Evolutionary conservation across 2,888 invertebrate genomes (phyloP).

Genomic region (Euzophera pinguis): DNA sequence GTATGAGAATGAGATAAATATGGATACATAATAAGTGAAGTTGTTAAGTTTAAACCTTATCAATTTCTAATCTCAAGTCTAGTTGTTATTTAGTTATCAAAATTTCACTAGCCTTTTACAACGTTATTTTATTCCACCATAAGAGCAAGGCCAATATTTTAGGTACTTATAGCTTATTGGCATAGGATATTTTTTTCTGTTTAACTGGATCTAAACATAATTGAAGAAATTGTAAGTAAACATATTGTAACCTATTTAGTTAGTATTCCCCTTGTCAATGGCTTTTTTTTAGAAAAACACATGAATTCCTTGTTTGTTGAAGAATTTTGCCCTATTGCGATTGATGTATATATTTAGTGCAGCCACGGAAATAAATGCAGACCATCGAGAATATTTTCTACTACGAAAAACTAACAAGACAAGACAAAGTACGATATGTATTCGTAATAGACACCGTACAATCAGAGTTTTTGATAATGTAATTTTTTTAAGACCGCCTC

Average conservation of each 20-base stretch:
- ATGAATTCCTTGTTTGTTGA: too few relatives aligned
- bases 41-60: constrained; percentile 53
- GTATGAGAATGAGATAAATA: constrained; percentile 24
- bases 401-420: constrained; percentile 49
- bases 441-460: constrained; percentile 51
- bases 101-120: constrained; percentile 79
- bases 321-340: too few relatives aligned
- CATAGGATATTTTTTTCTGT: constrained; percentile 32
- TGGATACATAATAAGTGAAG: constrained; percentile 27
- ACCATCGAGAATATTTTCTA: constrained; percentile 37
- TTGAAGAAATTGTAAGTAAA: too few relatives aligned
- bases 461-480: constrained; percentile 27
- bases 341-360: constrained; percentile 16
- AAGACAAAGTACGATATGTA: constrained; percentile 70
- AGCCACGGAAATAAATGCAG: constrained; percentile 34
- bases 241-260: too few relatives aligned
- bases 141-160: constrained; percentile 69
- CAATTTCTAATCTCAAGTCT: constrained; percentile 68
- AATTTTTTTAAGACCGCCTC: too few relatives aligned
- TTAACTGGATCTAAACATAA: background rate
- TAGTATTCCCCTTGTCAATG: too few relatives aligned
- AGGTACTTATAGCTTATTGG: constrained; percentile 39
- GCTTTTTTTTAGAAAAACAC: too few relatives aligned
- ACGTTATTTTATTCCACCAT: constrained; percentile 66
- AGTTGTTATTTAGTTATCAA: constrained; percentile 74